Evolutionary conservation across 2,113 vertebrate species (phyloP).

Genomic region (Sylvilagus bachmani): DNA sequence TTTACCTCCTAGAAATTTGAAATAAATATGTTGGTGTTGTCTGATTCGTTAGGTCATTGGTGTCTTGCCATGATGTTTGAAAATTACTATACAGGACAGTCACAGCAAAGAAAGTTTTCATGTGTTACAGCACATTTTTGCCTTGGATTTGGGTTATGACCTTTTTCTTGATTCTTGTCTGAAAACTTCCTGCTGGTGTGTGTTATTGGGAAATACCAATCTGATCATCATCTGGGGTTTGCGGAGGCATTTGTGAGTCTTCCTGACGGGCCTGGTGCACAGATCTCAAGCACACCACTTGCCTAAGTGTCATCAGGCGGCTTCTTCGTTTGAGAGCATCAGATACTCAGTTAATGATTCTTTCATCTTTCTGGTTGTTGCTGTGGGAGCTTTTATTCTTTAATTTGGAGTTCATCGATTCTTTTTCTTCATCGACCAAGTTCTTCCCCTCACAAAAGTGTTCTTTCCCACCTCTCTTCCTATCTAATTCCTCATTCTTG

Average conservation of each 20-base stretch:
- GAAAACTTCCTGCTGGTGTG: neutral
- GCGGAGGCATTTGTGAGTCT: slow-evolving; percentile 76
- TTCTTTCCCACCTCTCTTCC: neutral
- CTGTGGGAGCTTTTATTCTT: slow-evolving; percentile 67
- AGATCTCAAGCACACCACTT: slow-evolving; percentile 65
- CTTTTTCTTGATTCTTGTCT: slow-evolving; percentile 61
- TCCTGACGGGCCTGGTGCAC: slow-evolving; percentile 66
- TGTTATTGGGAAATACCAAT: slow-evolving; percentile 64
- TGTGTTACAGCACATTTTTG: slow-evolving; percentile 69
- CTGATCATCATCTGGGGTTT: slow-evolving; percentile 68
- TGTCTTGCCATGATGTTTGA: slow-evolving; percentile 75
- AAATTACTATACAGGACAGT: slow-evolving; percentile 67
- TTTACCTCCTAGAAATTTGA: slow-evolving; percentile 72
- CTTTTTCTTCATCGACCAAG: slow-evolving; percentile 32
- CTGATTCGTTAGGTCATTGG: neutral
- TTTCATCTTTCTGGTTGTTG: slow-evolving; percentile 43
- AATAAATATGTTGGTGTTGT: slow-evolving; percentile 64
- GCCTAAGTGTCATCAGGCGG: slow-evolving; percentile 62
- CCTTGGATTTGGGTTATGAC: slow-evolving; percentile 39
- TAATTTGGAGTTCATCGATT: slow-evolving; percentile 54
- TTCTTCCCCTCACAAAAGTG: neutral
- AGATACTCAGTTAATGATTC: slow-evolving; percentile 17
- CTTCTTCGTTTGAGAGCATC: slow-evolving; percentile 76
- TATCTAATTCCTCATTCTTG: slow-evolving; percentile 4
- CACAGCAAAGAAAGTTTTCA: slow-evolving; percentile 66